A percentile compares a stretch with the other conserved stretches of the same genome.
These are phyloP conservation scores for Diadegma fenestrale DNA, from an alignment of 2,888 invertebrate species.

Conservation along the genomic window DNA sequence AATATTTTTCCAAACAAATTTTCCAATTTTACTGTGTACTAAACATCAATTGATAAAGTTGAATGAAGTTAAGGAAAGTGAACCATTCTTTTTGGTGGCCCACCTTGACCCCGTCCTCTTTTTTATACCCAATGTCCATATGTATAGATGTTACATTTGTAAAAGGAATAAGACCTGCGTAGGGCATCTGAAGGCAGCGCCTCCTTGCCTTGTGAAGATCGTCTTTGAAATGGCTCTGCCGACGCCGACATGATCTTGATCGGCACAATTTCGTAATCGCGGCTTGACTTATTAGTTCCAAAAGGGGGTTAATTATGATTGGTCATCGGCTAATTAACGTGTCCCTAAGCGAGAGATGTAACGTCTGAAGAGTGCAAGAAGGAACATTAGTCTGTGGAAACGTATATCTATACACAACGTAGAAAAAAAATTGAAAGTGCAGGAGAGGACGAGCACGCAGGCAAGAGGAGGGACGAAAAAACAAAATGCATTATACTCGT, in stretches of 20 bases:
- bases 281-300: slow-evolving; percentile 76
- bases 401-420: neutral
- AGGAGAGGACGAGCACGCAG: neutral
- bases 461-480: slow-evolving; percentile 24
- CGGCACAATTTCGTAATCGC: slow-evolving; percentile 73
- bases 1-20: neutral
- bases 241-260: slow-evolving; percentile 64
- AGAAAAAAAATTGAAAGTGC: slow-evolving; percentile 21
- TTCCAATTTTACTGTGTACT: too few species aligned
- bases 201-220: slow-evolving; percentile 1
- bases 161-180: slow-evolving; percentile 15
- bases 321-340: slow-evolving; percentile 77
- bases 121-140: neutral
- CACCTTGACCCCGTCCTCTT: neutral
- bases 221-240: slow-evolving; percentile 56
- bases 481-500: slow-evolving; percentile 58
- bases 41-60: neutral
- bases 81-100: neutral
- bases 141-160: neutral
- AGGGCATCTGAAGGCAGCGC: slow-evolving; percentile 35
- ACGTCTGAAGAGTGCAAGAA: slow-evolving; percentile 39
- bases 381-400: slow-evolving; percentile 26
- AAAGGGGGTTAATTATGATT: slow-evolving; percentile 76
- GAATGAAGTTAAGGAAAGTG: neutral
- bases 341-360: slow-evolving; percentile 67